Percentiles rank a stretch among this genome's conserved stretches.
These are phyloP conservation scores for Caenorhabditis sp. DNA, from an alignment of 2,888 invertebrate species.

Conservation along the genomic window DNA sequence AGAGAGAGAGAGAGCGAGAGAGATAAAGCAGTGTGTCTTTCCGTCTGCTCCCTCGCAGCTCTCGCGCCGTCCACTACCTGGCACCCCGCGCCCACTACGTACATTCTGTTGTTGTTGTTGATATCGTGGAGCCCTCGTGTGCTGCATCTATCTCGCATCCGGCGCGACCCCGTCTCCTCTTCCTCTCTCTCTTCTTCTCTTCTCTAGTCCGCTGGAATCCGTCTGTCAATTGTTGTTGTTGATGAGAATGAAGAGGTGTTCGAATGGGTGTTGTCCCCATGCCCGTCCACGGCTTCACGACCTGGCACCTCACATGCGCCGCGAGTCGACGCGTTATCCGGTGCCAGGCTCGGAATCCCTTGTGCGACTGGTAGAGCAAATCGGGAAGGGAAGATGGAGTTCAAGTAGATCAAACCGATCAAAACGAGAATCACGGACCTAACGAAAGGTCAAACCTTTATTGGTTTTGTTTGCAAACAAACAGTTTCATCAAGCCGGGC, in stretches of 20 bases:
- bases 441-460: slow-evolving; percentile 26
- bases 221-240: slow-evolving; percentile 42
- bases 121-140: slow-evolving; percentile 27
- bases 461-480: background rate
- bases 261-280: slow-evolving; percentile 40
- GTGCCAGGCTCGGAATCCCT: background rate
- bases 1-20: too few species aligned
- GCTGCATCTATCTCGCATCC: slow-evolving; percentile 29
- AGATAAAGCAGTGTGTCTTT: slow-evolving; percentile 14
- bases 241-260: slow-evolving; percentile 38
- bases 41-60: slow-evolving; percentile 25
- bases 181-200: too few species aligned
- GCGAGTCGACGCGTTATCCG: slow-evolving; percentile 31
- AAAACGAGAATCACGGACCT: background rate
- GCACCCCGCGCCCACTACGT: slow-evolving; percentile 47
- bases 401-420: slow-evolving; percentile 32
- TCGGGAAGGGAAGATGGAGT: slow-evolving; percentile 33
- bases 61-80: slow-evolving; percentile 50
- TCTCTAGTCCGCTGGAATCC: slow-evolving; percentile 49
- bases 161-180: slow-evolving; percentile 20
- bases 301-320: slow-evolving; percentile 38
- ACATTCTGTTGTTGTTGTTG: slow-evolving; percentile 59
- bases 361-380: background rate
- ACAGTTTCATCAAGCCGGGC: slow-evolving; percentile 4
- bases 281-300: slow-evolving; percentile 36